phyloP scores from a whole-genome alignment of 2,888 invertebrate species.

The Stramonita haemastoma region DNA sequence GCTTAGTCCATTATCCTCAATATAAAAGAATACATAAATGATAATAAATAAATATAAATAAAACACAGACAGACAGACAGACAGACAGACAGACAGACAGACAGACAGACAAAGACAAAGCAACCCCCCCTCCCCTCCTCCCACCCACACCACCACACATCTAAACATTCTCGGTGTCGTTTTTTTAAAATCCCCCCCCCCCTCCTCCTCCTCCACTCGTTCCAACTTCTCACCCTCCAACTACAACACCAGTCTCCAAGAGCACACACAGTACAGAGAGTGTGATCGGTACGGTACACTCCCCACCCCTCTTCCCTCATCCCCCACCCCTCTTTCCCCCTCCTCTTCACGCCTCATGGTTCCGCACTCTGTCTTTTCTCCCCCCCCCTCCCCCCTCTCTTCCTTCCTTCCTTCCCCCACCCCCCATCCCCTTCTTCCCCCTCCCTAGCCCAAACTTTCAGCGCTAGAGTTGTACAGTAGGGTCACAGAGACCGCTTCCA shows the following conservation, averaged over 20 bases:
- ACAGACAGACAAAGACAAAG: neutral
- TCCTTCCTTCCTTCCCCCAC: neutral
- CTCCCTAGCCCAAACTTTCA: too few species aligned
- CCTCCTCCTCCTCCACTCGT: neutral
- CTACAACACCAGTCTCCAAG: neutral
- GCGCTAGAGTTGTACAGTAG: too few species aligned
- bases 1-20: too few species aligned
- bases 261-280: neutral
- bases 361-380: neutral
- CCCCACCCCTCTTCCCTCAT: neutral
- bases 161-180: neutral
- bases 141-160: neutral
- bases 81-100: slow-evolving; percentile 23
- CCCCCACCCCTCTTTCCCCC: neutral
- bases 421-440: neutral
- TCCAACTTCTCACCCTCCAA: neutral
- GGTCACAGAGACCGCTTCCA: too few species aligned
- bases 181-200: neutral
- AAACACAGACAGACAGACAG: slow-evolving; percentile 1
- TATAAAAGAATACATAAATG: neutral
- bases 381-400: neutral
- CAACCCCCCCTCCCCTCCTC: neutral
- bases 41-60: neutral
- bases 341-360: neutral
- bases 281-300: too few species aligned